Evolutionary conservation across 2,113 vertebrate species (phyloP), one percentile per base, ranked within the genome.

Genomic region (Panthera leo): DNA sequence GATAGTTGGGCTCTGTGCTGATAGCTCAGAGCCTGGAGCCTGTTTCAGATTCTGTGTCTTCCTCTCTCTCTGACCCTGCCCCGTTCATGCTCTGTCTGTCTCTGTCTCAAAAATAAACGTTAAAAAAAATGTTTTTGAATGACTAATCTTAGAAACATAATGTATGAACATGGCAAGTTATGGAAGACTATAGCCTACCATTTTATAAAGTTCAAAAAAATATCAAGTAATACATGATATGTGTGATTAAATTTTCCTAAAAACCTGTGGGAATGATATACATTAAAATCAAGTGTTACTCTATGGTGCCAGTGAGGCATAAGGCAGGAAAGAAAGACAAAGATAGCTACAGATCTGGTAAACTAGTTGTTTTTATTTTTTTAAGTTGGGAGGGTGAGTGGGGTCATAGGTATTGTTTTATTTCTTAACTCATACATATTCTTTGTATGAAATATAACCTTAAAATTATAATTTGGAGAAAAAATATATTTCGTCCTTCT

Each of bases 151-250:
- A 91, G 73, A 45, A 92, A 76, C 39, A 36, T 75, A 51, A 94
- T 67, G 5, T 45, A 3, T 36, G 16, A 82, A 95, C 65, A 85
- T 80, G 36, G 29, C 67, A 63, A 21, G 19, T 88, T 85, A 80
- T 15, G 67, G 42, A 96, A 91, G 67, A 89, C 42, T 71, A 0
- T 84, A 65, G 36, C 11, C 31, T 51, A 25, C 55, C 14, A 70
- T 91, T 89, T 93, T 87, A 91, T 63, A 96, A 88, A 88, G 39
- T n/a, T 91, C 19, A 88, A 75, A 93, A 73, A 45, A 73, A 95
- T 85, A 84, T 34, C 55, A 91, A 39, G 39, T 42, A 75, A 71
- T 58, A 51, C 61, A 14, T 95, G 27, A 45, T 58, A 42, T 67
- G 16, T 89, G 29, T 73, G 45, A 65, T 94, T 79, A 95, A 78